phyloP scores from a whole-genome alignment of 2,888 invertebrate species.

The Standfussiana lucernea region DNA sequence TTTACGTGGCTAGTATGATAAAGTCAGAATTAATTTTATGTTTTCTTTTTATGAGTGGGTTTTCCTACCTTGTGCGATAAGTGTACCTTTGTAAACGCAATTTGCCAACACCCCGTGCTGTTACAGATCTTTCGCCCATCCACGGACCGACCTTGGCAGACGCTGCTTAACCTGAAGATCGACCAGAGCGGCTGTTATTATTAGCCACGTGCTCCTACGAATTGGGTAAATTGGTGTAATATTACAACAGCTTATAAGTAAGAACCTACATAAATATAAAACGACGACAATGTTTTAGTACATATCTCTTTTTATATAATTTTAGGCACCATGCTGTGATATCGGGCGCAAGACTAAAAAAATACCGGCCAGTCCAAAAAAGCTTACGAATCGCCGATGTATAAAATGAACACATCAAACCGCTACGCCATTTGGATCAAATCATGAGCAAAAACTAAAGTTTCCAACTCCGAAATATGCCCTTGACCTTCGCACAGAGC shows the following conservation, averaged over 20 bases:
- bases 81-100: not conserved
- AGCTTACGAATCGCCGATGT: not conserved
- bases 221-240: no score
- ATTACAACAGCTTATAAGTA: no score
- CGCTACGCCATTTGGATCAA: slow-evolving; percentile 10
- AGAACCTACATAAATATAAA: no score
- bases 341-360: not conserved
- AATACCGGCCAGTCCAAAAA: not conserved
- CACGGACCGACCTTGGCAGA: no score
- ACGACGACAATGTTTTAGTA: no score
- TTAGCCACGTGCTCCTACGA: no score
- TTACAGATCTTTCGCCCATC: no score
- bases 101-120: no score
- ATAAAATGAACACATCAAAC: not conserved
- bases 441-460: slow-evolving; percentile 33
- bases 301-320: no score
- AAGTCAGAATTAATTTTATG: not conserved
- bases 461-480: slow-evolving; percentile 17
- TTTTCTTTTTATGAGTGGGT: not conserved
- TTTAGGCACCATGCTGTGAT: not conserved
- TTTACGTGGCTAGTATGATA: not conserved
- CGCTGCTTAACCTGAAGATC: no score
- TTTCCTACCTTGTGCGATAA: not conserved
- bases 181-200: no score
- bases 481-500: slow-evolving; percentile 42